Evolutionary conservation across 2,113 vertebrate species (phyloP), one percentile per base, ranked within the genome.

Genomic region (Phaethornis superciliosus): DNA sequence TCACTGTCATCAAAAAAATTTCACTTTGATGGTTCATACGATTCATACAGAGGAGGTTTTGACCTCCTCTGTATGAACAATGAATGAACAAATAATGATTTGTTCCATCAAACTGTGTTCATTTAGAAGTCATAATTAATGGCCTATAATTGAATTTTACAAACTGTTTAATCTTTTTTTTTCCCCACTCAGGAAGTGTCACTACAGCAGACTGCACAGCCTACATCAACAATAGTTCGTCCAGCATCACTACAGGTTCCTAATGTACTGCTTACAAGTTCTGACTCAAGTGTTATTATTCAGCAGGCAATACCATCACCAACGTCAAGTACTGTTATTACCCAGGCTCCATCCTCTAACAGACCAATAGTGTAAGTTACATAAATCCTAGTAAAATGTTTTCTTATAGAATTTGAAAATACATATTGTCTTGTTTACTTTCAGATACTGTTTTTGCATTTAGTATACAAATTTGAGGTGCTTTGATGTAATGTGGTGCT

Each of bases 301-400:
- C 99, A 99, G 98, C 99, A 98, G 98, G 99, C 99, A 96, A 98
- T 99, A 98, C 99, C 99, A 94, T 99, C 99, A 96, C 99, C 99
- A 98, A 99, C 99, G 37, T 99, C 99, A 97, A 99, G 99, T 98
- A 99, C 99, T 98, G 99, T 99, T 98, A 99, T 99, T 98, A 99
- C 99, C 95, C 99, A 99, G 97, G 99, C 99, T 97, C 99, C 99
- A 67, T 98, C 99, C 85, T 99, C 99, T 97, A 99, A 99, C 98
- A 99, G 99, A 96, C 98, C 99, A 95, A 99, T 99, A 97, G 99
- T 99, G 99, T 99, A 98, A 99, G 99, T 99, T 97, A 97, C 92
- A 20, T 85, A 88, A 96, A 93, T 96, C 82, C 91, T 58, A 9
- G 27, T 90, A 67, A 74, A 94, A 74, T 4, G 5, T 35, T 91